Percentiles rank a stretch among this genome's conserved stretches.
Conservation (phyloP, 2,113 vertebrate genomes). For the Telmatochromis brichardi region DNA sequence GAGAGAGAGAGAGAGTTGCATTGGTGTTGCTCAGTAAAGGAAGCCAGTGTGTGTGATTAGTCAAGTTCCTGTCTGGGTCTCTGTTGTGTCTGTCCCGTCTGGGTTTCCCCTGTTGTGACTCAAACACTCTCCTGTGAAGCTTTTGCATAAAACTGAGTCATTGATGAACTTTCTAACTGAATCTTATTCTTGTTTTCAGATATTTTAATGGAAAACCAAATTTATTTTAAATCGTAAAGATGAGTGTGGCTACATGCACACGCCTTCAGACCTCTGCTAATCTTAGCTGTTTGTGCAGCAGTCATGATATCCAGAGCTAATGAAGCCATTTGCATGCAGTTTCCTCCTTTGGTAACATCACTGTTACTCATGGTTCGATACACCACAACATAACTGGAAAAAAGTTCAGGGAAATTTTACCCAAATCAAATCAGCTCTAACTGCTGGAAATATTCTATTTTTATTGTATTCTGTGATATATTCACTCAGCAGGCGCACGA, state of each 20-base stretch:
- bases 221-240: not conserved
- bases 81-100: conserved; percentile 1
- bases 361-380: not conserved
- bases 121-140: not conserved
- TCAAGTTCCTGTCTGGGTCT: conserved; percentile 2
- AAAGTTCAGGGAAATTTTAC: not conserved
- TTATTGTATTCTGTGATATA: not conserved
- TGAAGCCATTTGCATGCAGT: not conserved
- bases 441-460: not conserved
- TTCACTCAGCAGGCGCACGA: not conserved
- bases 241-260: not conserved
- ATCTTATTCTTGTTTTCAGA: not conserved
- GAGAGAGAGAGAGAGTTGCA: not conserved
- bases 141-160: not conserved
- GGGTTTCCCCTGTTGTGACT: conserved; percentile 9
- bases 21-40: not conserved
- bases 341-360: not conserved
- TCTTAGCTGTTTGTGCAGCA: not conserved
- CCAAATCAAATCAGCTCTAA: not conserved
- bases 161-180: not conserved
- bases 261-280: not conserved
- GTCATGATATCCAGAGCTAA: not conserved
- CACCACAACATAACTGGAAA: not conserved
- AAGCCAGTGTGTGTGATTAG: not conserved
- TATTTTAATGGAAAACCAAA: not conserved